These are phyloP conservation scores for Drosophila kuntzei DNA, from an alignment of 2,888 invertebrate genomes.

Conservation along the genomic window DNA sequence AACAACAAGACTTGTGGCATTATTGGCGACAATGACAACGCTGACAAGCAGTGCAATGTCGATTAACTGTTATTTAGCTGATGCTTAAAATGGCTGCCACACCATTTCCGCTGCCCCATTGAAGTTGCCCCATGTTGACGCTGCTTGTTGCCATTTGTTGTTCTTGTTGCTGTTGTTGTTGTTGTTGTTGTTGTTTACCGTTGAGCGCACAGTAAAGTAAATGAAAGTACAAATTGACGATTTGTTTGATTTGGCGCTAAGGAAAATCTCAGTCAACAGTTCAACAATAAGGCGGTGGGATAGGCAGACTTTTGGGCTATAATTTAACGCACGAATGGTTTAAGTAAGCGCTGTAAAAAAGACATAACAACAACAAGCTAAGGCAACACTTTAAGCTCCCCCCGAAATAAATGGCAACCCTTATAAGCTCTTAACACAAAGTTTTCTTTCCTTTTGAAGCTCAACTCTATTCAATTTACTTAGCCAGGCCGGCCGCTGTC, in stretches of 20 bases:
- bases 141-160: too few species aligned
- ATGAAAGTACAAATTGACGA: constrained; percentile 79
- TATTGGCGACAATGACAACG: constrained; percentile 32
- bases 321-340: constrained; percentile 78
- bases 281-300: constrained; percentile 4
- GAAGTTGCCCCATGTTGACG: constrained; percentile 4
- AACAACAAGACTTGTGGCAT: constrained; percentile 23
- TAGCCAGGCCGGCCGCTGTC: background rate
- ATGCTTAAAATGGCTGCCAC: constrained; percentile 75
- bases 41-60: constrained; percentile 67
- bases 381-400: constrained; percentile 40
- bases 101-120: constrained; percentile 16
- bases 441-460: constrained; percentile 36
- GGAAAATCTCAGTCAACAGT: constrained; percentile 51
- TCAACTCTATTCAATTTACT: constrained; percentile 61
- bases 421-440: constrained; percentile 64
- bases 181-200: constrained; percentile 44
- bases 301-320: constrained; percentile 58
- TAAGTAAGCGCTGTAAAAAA: constrained; percentile 67
- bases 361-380: constrained; percentile 31
- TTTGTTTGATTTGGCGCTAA: constrained; percentile 75
- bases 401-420: constrained; percentile 56
- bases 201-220: constrained; percentile 66
- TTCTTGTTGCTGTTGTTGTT: constrained; percentile 7
- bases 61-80: constrained; percentile 80